These are phyloP conservation scores for Callosobruchus maculatus DNA, from an alignment of 2,888 invertebrate genomes.

Conservation along the genomic window DNA sequence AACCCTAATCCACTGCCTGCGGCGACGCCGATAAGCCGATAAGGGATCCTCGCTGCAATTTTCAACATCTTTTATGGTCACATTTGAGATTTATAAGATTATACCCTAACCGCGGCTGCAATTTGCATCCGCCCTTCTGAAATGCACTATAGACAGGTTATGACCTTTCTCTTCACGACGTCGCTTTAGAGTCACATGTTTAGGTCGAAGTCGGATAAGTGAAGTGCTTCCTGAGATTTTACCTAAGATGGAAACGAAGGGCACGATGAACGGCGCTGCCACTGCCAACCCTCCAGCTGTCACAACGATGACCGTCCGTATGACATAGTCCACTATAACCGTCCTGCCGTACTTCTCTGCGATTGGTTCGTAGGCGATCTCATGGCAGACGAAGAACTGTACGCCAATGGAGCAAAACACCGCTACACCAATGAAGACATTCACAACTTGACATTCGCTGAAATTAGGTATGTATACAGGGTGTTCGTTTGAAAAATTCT, in stretches of 20 bases:
- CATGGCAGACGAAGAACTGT: not conserved
- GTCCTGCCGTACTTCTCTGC: not conserved
- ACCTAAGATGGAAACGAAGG: not conserved
- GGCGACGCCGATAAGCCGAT: too few species aligned
- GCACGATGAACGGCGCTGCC: not conserved
- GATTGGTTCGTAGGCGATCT: not conserved
- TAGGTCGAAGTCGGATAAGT: too few species aligned
- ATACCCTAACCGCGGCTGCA: too few species aligned
- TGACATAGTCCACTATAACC: not conserved
- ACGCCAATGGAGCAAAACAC: not conserved
- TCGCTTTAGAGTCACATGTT: too few species aligned
- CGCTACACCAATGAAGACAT: not conserved
- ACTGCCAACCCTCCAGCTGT: not conserved
- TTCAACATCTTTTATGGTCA: too few species aligned
- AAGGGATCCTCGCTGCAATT: too few species aligned
- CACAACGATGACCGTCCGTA: not conserved
- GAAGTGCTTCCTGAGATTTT: not conserved
- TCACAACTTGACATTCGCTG: not conserved
- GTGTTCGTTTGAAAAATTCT: too few species aligned
- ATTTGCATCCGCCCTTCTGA: too few species aligned
- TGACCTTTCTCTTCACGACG: too few species aligned
- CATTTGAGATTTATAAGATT: too few species aligned
- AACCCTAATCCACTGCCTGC: too few species aligned
- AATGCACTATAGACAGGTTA: too few species aligned
- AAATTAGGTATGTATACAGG: not conserved